phyloP scores from a whole-genome alignment of 2,888 invertebrate genomes.

The Eucera pruinosa region DNA sequence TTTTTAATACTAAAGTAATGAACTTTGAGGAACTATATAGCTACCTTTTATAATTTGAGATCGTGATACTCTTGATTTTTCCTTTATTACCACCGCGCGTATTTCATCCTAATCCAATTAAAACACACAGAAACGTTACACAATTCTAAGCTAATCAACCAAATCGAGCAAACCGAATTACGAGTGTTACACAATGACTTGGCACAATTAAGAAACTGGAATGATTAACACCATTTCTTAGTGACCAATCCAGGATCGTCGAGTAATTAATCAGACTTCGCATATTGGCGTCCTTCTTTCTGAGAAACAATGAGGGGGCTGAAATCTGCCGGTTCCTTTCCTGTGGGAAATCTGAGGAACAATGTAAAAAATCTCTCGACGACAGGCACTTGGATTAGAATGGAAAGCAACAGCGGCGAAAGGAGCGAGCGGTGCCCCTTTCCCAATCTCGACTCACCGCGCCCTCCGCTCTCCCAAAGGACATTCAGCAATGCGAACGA shows the following conservation, averaged over 20 bases:
- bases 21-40: background rate
- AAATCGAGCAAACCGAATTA: too few relatives aligned
- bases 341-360: conserved; percentile 76
- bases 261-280: conserved; percentile 63
- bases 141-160: too few relatives aligned
- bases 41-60: background rate
- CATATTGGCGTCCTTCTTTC: conserved; percentile 22
- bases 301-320: conserved; percentile 61
- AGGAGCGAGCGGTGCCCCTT: conserved; percentile 68
- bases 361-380: conserved; percentile 72
- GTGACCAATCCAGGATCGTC: conserved; percentile 32
- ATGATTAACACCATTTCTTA: conserved; percentile 28
- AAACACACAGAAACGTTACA: too few relatives aligned
- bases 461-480: conserved; percentile 68
- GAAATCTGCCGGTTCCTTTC: conserved; percentile 72
- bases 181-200: background rate
- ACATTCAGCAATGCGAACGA: conserved; percentile 69
- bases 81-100: background rate
- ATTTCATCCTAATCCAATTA: too few relatives aligned
- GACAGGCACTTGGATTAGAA: conserved; percentile 76
- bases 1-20: background rate
- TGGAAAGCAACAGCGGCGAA: conserved; percentile 72
- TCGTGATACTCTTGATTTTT: background rate
- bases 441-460: conserved; percentile 70
- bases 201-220: conserved; percentile 1